Conservation (phyloP, 2,797 vertebrate species). For the Lithobates sylvaticus region DNA sequence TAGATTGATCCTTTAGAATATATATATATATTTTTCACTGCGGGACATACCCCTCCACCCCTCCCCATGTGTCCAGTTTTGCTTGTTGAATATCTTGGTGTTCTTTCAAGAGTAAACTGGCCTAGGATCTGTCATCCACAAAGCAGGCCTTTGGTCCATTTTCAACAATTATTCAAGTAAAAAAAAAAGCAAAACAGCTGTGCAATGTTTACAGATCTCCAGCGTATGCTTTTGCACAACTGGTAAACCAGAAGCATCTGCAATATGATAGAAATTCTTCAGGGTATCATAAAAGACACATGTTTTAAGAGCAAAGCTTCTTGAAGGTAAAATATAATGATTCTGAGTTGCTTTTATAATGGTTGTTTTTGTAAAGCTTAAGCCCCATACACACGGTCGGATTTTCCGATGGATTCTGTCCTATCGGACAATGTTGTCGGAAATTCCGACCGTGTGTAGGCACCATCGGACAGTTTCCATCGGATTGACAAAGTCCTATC, state of each 20-base stretch:
- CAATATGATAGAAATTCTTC: slow-evolving; percentile 39
- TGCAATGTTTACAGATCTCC: slow-evolving; percentile 18
- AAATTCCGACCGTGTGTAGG: no score
- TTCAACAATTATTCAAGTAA: slow-evolving; percentile 3
- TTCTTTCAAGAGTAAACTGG: slow-evolving; percentile 37
- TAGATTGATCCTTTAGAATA: neutral
- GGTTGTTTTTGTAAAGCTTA: neutral
- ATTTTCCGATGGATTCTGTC: no score
- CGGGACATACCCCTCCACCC: neutral
- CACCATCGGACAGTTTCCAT: no score
- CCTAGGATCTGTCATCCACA: slow-evolving; percentile 37
- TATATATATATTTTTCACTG: neutral
- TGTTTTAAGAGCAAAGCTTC: slow-evolving; percentile 12
- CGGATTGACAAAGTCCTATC: no score
- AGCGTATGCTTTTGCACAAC: slow-evolving; percentile 36
- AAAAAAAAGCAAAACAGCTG: slow-evolving; percentile 49
- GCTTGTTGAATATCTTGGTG: slow-evolving; percentile 29
- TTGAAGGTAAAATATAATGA: neutral
- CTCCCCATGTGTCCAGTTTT: slow-evolving; percentile 8
- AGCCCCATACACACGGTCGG: no score
- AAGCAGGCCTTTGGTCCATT: slow-evolving; percentile 37
- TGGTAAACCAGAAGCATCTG: slow-evolving; percentile 47
- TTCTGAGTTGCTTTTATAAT: neutral
- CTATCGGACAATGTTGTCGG: no score
- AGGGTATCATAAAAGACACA: slow-evolving; percentile 18